Conservation (phyloP, 2,797 vertebrate species). For the Neostethus bicornis region DNA sequence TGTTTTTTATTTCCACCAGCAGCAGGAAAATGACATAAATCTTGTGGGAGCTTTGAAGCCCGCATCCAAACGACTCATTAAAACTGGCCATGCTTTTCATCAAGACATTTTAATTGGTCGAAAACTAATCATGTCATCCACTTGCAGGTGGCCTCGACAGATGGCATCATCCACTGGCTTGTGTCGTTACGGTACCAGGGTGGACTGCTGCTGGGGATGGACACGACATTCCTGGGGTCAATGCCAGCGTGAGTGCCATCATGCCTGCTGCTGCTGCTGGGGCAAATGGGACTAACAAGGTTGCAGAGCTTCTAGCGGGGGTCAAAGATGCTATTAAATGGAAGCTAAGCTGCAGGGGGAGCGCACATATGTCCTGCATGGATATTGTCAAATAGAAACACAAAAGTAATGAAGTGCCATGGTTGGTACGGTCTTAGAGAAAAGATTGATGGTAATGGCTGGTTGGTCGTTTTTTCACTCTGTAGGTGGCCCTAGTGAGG, state of each 20-base stretch:
- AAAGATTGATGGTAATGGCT: conserved; percentile 56
- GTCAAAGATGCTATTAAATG: conserved; percentile 51
- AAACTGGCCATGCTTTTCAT: conserved; percentile 39
- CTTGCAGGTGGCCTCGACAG: conserved; percentile 92
- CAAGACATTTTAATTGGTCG: conserved; percentile 49
- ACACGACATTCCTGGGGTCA: conserved; percentile 90
- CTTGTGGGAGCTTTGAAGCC: conserved; percentile 16
- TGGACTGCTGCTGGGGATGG: conserved; percentile 99
- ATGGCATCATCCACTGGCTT: conserved; percentile 87
- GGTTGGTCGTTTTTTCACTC: conserved; percentile 38
- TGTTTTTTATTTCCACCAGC: neutral
- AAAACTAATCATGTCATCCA: conserved; percentile 61
- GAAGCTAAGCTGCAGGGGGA: conserved; percentile 11
- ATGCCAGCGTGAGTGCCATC: conserved; percentile 94
- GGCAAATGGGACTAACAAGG: conserved; percentile 59
- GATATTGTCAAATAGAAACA: conserved; percentile 23
- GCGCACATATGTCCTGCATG: conserved; percentile 15
- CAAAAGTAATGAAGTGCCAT: conserved; percentile 35
- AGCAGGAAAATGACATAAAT: conserved; percentile 6
- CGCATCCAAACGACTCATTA: conserved; percentile 25
- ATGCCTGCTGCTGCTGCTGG: conserved; percentile 53
- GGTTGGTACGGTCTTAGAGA: conserved; percentile 49
- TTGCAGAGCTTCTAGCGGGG: conserved; percentile 61
- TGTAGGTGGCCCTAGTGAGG: conserved; percentile 39
- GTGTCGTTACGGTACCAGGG: conserved; percentile 89